Base-by-base conservation (phyloP, 2,888 invertebrate genomes). In the Phengaris arion region DNA sequence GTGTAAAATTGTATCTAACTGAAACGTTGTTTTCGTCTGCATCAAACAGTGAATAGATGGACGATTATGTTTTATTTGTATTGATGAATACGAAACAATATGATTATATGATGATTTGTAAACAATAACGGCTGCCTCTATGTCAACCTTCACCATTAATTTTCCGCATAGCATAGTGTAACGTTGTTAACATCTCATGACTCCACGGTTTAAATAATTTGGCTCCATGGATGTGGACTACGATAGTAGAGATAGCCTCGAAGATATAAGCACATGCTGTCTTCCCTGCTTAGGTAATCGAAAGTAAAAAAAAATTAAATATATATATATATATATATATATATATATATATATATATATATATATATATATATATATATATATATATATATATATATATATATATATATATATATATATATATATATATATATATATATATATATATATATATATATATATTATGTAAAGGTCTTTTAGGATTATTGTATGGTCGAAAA, bases 261-360 rank as follows among this genome's bases (percentile, higher is more conserved):
- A 91, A 80, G 86, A 89, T 82, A 84, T 92, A 83, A 87, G 88
- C 83, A 89, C 87, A 80, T 93, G 93, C 87, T 93, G 93, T 87
- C 87, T 92, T 74, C 92, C 92, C 78, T 93, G 92, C 81, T 79
- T 91, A 81, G 87, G 92, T 83, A 81, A 68, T 78, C 75, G 22
- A 22, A 22, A 22, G 22, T 22, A 22, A 22, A 22, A 72, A 74
- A 69, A 76, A 77, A 75, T 74, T 35, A 76, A 75, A 74, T 48
- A 79, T 78, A 75, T 48, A 78, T 76, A 48, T 15, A 15, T 59
- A 22, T 22, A 22, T 22, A 75, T 48, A 78, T 76, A 48, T 15
- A 15, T 59, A 22, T 22, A 22, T 22, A 74, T 48, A 79, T 78
- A 75, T 48, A 78, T 76, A 48, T 15, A 15, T 59, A 22, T 22